A percentile compares a stretch with the other conserved stretches of the same genome.
Conservation (phyloP, 2,888 invertebrate genomes). For the Netelia virgata region DNA sequence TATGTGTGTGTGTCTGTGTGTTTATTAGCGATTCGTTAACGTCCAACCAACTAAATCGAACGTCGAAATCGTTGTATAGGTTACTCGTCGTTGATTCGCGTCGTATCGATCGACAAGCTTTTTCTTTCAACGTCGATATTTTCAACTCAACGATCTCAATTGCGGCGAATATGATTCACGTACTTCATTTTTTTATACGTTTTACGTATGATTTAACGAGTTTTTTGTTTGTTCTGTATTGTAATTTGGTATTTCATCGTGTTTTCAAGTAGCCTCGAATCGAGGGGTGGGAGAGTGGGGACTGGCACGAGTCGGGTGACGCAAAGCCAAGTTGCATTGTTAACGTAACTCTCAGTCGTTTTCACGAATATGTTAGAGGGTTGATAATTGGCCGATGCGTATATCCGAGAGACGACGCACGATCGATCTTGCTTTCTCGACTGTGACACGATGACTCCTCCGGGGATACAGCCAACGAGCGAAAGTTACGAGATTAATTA, state of each 20-base stretch:
- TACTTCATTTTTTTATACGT: background rate
- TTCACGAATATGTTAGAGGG: background rate
- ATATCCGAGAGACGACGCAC: conserved; percentile 13
- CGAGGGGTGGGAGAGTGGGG: background rate
- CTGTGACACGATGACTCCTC: background rate
- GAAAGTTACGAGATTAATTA: conserved; percentile 58
- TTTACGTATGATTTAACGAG: background rate
- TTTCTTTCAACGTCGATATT: background rate
- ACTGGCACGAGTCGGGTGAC: background rate
- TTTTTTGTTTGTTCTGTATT: background rate
- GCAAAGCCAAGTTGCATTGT: background rate
- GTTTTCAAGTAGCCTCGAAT: background rate
- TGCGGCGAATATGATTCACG: too few relatives aligned
- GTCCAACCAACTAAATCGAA: conserved; percentile 45
- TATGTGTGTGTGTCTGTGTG: too few relatives aligned
- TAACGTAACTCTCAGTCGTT: background rate
- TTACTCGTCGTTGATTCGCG: conserved; percentile 26
- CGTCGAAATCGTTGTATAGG: conserved; percentile 31
- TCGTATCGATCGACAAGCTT: background rate
- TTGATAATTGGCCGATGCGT: background rate
- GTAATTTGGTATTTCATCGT: conserved; percentile 3
- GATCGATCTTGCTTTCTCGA: background rate
- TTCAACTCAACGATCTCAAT: background rate
- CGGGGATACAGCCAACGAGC: conserved; percentile 27
- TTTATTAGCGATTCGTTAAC: conserved; percentile 33